Evolutionary conservation across 2,113 vertebrate species (phyloP).

Genomic region (Spea multiplicata): DNA sequence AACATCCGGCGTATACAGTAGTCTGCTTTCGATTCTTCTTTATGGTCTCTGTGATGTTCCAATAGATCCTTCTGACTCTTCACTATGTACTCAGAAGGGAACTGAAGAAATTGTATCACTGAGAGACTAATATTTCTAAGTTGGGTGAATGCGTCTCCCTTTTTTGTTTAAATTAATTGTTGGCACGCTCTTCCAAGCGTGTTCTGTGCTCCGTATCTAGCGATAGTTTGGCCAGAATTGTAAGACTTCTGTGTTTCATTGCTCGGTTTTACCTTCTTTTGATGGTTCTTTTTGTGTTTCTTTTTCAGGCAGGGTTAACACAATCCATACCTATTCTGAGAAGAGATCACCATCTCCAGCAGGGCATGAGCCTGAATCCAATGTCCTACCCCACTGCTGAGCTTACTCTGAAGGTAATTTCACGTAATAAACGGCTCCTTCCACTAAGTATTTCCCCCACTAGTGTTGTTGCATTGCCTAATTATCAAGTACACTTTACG

Average conservation of each 20-base stretch:
- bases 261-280: background rate
- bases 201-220: no score
- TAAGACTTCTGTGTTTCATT: background rate
- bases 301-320: constrained; percentile 75
- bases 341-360: constrained; percentile 90
- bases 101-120: constrained; percentile 46
- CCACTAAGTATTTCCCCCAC: no score
- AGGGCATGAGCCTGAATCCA: constrained; percentile 86
- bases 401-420: constrained; percentile 90
- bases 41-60: constrained; percentile 16
- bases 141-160: no score
- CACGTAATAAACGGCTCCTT: no score
- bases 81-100: constrained; percentile 52
- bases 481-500: no score
- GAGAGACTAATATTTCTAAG: constrained; percentile 49
- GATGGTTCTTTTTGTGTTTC: constrained; percentile 10
- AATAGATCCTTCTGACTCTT: constrained; percentile 27
- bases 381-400: constrained; percentile 91
- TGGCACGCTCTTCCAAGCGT: no score
- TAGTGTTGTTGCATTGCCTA: no score
- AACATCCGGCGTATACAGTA: no score
- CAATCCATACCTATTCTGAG: constrained; percentile 91
- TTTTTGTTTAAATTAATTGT: no score
- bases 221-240: no score
- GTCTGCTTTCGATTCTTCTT: no score